Percentiles rank a stretch among this genome's conserved stretches.
phyloP scores from a whole-genome alignment of 2,797 vertebrate species.

The Emydoidea blandingii region DNA sequence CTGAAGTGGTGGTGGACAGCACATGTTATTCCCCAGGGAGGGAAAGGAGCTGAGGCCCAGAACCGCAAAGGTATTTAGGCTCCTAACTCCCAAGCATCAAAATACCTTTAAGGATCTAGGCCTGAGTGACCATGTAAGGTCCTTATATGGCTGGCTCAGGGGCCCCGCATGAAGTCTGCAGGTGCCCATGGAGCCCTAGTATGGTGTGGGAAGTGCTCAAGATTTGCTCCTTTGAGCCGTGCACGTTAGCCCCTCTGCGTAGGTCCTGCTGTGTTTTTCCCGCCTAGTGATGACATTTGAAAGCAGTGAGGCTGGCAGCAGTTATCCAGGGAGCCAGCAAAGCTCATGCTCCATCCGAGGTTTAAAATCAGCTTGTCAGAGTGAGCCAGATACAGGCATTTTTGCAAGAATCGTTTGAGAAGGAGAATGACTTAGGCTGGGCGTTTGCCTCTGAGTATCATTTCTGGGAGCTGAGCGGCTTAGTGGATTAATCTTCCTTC shows the following conservation, averaged over 20 bases:
- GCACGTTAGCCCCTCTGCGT: fast-evolving
- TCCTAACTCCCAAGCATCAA: not conserved
- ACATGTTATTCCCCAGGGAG: not conserved
- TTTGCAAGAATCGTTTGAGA: conserved; percentile 67
- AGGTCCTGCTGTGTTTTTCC: not conserved
- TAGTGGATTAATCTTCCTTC: conserved; percentile 77
- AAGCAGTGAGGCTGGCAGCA: not conserved
- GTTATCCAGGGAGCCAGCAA: conserved; percentile 21
- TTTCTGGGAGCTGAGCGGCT: conserved; percentile 73
- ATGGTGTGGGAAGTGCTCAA: not conserved
- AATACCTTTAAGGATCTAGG: not conserved
- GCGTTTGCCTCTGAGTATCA: conserved; percentile 71
- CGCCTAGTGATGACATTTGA: not conserved
- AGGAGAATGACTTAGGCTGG: conserved; percentile 65
- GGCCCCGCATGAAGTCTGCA: no score
- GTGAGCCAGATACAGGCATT: conserved; percentile 67
- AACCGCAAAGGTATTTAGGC: not conserved
- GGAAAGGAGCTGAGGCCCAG: not conserved
- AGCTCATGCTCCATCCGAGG: conserved; percentile 33
- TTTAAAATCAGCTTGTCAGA: conserved; percentile 61
- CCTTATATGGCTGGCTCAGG: not conserved
- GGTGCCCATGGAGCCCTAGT: not conserved
- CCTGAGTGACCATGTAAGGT: not conserved
- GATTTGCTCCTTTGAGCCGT: not conserved
- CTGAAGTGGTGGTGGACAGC: not conserved